These are phyloP conservation scores for Elysia chlorotica DNA, from an alignment of 1,140 invertebrate genomes.

Conservation along the genomic window DNA sequence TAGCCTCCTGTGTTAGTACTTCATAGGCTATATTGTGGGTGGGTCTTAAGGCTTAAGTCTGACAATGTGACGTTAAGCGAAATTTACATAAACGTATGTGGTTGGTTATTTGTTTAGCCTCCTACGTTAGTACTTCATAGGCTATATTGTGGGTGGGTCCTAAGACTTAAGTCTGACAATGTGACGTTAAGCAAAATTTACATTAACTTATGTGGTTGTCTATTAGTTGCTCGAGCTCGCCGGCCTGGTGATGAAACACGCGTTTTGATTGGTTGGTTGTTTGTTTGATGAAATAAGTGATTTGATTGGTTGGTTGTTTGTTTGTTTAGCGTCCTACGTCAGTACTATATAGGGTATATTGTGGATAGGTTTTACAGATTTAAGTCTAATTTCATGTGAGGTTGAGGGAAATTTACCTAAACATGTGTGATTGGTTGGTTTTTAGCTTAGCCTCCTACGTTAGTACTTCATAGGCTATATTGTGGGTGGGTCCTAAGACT, in stretches of 20 bases:
- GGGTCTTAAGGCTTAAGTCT: no score
- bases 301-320: not conserved
- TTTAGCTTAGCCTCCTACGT: no score
- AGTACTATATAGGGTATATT: not conserved
- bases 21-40: no score
- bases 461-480: no score
- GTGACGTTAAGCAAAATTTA: not conserved
- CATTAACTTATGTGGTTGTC: no score
- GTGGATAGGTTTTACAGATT: not conserved
- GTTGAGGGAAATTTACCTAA: no score
- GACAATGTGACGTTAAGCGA: not conserved
- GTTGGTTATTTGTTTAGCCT: not conserved
- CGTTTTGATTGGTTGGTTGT: no score
- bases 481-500: no score
- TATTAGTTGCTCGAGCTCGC: slow-evolving; percentile 77
- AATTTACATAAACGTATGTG: not conserved
- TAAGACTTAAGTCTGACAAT: not conserved
- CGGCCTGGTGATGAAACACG: slow-evolving; percentile 62
- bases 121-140: not conserved
- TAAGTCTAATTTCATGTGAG: no score
- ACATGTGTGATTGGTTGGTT: no score
- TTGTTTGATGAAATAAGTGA: no score
- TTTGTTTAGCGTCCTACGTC: not conserved
- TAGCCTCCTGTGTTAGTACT: not conserved
- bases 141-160: not conserved